Base-by-base conservation (phyloP, 2,888 invertebrate species). In the Bellardia pandia region DNA sequence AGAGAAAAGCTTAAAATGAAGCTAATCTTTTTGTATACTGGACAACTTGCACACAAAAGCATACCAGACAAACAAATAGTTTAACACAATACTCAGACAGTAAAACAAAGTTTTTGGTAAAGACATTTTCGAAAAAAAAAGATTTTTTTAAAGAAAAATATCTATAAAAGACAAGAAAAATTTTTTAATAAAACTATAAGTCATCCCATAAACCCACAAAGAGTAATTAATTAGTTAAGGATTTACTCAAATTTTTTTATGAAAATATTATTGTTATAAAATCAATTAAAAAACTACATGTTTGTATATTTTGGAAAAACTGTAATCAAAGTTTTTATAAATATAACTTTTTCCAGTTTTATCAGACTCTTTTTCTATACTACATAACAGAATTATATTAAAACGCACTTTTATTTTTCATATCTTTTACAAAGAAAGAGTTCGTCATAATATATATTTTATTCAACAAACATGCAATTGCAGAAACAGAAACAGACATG, bases 381-480 rank as follows among this genome's bases (percentile, higher is more conserved):
- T 23, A 9, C 7, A 23, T 6, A 56, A 9, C 3, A 40, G 40
- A 64, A 64, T 64, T 64, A 16, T 64, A 64, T 64, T 64, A 40
- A 64, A 64, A 62, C 33, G 40, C 37, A 64, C 37, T 16, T n/a
- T n/a, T 16, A n/a, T 16, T 62, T 62, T 62, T 14, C 30, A 62
- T 33, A 16, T 62, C 13, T 33, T 3, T 64, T 64, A 1, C 11
- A 8, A 9, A 8, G 40, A 64, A 16, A 64, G 40, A 64, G 62
- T 64, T 64, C 40, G 40, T 40, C 40, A 40, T 64, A 64, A 40
- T 64, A 64, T 40, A 64, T 64, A 9, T 64, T 64, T 40, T 40
- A 64, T 64, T 9, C 6, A 7, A 60, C 14, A 40, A 62, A n/a
- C 62, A 37, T 64, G 62, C 1, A 9, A 64, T 64, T 64, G 14